Evolutionary conservation across 2,113 vertebrate genomes (phyloP), one percentile per base, ranked within the genome.

Genomic region (Onychorhynchus coronatus): DNA sequence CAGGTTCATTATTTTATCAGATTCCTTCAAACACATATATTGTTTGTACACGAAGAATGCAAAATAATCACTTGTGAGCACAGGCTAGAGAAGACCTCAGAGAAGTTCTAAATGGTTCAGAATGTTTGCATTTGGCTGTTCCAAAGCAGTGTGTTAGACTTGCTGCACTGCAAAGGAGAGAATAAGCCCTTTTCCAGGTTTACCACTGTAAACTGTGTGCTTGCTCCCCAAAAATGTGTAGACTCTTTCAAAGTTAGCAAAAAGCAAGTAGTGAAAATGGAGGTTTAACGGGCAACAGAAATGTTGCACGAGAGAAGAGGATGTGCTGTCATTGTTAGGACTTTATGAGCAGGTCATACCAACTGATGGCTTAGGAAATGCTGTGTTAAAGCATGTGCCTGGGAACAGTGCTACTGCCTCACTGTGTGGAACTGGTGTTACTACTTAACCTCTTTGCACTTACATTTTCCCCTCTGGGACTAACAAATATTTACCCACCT

Each of bases 401-500:
- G 19, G 28, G 44, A 39, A 18, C 30, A 25, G 15, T 62, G 63
- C 42, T 73, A 1, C 65, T 67, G 63, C 9, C 62, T 86, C 42
- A 10, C n/a, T 31, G 41, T 42, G 21, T 47, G 71, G 21, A 74
- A 35, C 63, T 62, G 68, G 12, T 7, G 3, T 59, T 71, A 13
- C 66, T 91, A 24, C 49, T 89, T 63, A 78, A 73, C 49, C 27
- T 78, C 80, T 91, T 75, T 70, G n/a, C 71, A 46, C 20, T 92
- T 85, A 42, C 11, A 31, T 92, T 78, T 89, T 50, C 65, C 31
- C 58, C 49, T 53, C 68, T 78, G 83, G 30, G 86, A 50, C 81
- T 87, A 78, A 84, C 66, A 92, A 94, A 91, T 85, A 94, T 91
- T 92, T 96, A 81, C 62, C 15, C 37, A 78, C 66, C 37, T 92